A percentile compares a stretch with the other conserved stretches of the same genome.
These are phyloP conservation scores for Myiotriccus ornatus DNA, from an alignment of 2,797 vertebrate species.

Conservation along the genomic window DNA sequence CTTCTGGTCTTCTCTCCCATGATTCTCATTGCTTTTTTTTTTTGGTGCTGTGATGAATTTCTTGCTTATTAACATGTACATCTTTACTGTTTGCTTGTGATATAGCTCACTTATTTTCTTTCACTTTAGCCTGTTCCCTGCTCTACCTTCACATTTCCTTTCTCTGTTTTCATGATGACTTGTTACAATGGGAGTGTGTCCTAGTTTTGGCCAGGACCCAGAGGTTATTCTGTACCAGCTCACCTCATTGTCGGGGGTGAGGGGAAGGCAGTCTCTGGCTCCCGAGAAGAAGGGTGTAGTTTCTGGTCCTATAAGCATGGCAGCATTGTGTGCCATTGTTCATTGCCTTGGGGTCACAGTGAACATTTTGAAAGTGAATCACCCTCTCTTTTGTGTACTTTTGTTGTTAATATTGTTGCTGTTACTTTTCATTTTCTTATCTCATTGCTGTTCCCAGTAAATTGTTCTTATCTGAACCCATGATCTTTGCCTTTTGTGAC, in stretches of 20 bases:
- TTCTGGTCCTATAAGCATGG: neutral
- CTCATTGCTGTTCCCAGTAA: neutral
- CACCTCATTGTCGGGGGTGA: accelerated
- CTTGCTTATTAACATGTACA: neutral
- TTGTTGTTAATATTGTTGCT: neutral
- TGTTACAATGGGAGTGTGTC: neutral
- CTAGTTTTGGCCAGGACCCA: neutral
- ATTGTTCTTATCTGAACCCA: neutral
- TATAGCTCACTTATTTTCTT: neutral
- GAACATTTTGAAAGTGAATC: neutral
- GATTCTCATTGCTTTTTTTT: neutral
- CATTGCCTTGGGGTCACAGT: neutral
- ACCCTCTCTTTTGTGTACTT: neutral
- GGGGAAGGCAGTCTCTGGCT: neutral
- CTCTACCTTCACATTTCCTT: neutral
- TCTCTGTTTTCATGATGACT: neutral
- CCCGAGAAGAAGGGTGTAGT: accelerated
- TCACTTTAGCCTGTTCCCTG: neutral
- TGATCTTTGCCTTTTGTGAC: neutral
- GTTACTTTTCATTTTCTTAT: neutral
- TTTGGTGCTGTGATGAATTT: neutral
- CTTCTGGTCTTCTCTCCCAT: neutral
- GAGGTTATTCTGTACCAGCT: neutral
- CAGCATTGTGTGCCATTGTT: neutral
- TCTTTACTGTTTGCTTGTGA: neutral